Evolutionary conservation across 2,797 vertebrate species (phyloP).

Genomic region (Heliangelus exortis): DNA sequence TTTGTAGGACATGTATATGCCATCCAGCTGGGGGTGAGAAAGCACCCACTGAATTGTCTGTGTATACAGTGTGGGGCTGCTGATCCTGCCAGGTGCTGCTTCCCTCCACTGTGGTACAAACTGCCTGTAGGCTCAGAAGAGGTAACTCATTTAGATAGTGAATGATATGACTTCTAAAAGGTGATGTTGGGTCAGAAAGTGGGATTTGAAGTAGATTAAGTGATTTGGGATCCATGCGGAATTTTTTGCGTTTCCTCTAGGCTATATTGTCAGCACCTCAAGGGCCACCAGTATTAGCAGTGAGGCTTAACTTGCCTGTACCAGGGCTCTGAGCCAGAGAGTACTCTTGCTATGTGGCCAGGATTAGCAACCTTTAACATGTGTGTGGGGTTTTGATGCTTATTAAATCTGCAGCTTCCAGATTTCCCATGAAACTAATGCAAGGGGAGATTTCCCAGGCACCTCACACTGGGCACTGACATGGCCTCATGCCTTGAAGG

Average conservation of each 20-base stretch:
- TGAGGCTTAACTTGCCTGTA: background rate
- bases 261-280: background rate
- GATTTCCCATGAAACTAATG: background rate
- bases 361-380: background rate
- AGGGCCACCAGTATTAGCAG: rapidly evolving
- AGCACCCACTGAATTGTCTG: background rate
- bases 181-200: background rate
- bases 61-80: background rate
- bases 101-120: background rate
- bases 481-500: background rate
- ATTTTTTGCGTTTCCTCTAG: background rate
- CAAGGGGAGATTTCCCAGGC: background rate
- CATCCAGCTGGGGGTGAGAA: background rate
- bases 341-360: background rate
- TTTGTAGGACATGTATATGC: background rate
- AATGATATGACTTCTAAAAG: background rate
- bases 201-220: background rate
- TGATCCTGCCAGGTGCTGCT: background rate
- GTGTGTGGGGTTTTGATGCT: background rate
- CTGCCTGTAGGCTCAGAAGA: background rate
- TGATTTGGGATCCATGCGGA: background rate
- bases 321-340: background rate
- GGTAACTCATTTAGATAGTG: background rate
- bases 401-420: background rate
- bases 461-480: background rate